Evolutionary conservation across 2,113 vertebrate species (phyloP), one percentile per base, ranked within the genome.

Genomic region (Colius striatus): DNA sequence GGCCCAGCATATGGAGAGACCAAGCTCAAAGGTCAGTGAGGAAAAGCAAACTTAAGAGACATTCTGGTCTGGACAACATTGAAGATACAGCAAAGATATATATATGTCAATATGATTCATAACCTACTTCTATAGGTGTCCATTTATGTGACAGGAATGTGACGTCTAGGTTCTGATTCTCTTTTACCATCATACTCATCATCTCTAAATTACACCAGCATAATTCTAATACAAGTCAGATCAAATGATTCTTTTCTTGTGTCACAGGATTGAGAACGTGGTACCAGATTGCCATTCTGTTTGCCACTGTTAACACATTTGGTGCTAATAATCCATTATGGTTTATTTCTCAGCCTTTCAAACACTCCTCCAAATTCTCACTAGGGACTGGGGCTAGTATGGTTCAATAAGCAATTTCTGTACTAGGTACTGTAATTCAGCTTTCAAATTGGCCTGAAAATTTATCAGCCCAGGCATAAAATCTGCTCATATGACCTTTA

Each of bases 401-500:
- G 34, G 73, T 90, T 82, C 80, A 81, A 67, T 58, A 87, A 75
- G 22, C 45, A 78, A 61, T 95, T 86, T 90, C 36, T 81, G 20
- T 82, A 38, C 57, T 66, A 82, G 32, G 30, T 76, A 73, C 30
- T 75, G 36, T 54, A 92, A 93, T 81, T 68, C 45, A 90, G 14
- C 50, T 92, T 89, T 82, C 66, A 90, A 94, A 93, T 55, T 87
- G 17, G 47, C n/a, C 70, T 90, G 86, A 89, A 94, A 91, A 73
- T 81, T 92, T 89, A 89, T 80, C 54, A 92, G 22, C 50, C 68
- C 73, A 72, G 61, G 62, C 54, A 93, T 72, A 79, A 95, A 93
- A 82, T 75, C 79, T 93, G 41, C 13, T 89, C 26, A 61, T 93
- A 47, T 90, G 66, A 78, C 54, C 70, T 68, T 89, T 82, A 66